A percentile compares a stretch with the other conserved stretches of the same genome.
phyloP scores from a whole-genome alignment of 2,888 invertebrate species.

The Acrobasis suavella region DNA sequence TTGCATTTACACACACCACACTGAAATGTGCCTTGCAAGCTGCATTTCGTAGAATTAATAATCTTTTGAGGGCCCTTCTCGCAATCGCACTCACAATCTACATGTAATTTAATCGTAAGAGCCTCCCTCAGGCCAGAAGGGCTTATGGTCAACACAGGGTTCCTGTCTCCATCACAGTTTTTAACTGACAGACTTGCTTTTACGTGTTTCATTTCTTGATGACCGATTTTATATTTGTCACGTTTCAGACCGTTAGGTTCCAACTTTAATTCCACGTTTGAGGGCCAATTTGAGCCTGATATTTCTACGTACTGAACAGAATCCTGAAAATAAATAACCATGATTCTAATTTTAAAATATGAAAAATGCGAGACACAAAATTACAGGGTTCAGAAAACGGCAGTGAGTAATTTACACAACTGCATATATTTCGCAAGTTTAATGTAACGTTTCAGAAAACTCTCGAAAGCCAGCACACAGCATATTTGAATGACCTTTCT shows the following conservation, averaged over 20 bases:
- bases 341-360: neutral
- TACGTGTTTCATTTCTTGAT: slow-evolving; percentile 41
- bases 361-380: no score
- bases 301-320: slow-evolving; percentile 39
- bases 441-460: no score
- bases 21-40: slow-evolving; percentile 70
- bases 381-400: no score
- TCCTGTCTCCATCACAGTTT: slow-evolving; percentile 40
- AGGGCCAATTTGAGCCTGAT: slow-evolving; percentile 33
- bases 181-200: slow-evolving; percentile 44
- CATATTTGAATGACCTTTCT: no score
- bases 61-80: slow-evolving; percentile 68
- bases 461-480: no score
- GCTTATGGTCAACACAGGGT: slow-evolving; percentile 34
- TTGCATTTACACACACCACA: slow-evolving; percentile 86
- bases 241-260: slow-evolving; percentile 46
- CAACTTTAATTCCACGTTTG: slow-evolving; percentile 42
- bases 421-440: no score
- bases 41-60: slow-evolving; percentile 62
- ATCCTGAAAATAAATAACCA: slow-evolving; percentile 42
- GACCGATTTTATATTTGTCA: slow-evolving; percentile 42
- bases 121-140: slow-evolving; percentile 87
- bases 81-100: slow-evolving; percentile 90
- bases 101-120: slow-evolving; percentile 84
- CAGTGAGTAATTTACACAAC: no score